phyloP scores from a whole-genome alignment of 1,140 invertebrate species.

The Achatina immaculata region DNA sequence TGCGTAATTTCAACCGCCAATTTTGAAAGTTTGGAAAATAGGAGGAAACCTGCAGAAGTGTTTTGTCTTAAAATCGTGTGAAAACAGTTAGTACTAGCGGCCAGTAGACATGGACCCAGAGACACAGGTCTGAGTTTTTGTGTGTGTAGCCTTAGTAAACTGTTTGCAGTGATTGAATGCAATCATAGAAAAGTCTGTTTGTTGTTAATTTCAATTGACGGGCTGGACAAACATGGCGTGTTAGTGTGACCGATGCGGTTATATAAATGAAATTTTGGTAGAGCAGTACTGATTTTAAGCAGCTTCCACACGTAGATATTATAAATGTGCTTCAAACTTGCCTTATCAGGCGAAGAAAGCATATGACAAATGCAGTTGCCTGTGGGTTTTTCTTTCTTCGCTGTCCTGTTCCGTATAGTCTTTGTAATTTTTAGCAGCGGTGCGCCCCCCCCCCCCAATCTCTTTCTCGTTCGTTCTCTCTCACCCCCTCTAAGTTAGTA shows the following conservation, averaged over 20 bases:
- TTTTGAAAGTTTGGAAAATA: conserved; percentile 32
- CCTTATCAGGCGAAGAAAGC: too few species aligned
- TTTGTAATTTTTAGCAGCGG: too few species aligned
- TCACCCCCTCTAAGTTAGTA: too few species aligned
- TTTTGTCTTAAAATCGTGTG: neutral
- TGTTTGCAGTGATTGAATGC: neutral
- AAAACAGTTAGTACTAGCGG: neutral
- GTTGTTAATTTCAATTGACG: neutral
- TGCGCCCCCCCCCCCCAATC: too few species aligned
- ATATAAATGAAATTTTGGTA: neutral
- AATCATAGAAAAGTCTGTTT: neutral
- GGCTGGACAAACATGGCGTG: neutral
- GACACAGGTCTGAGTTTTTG: conserved; percentile 3
- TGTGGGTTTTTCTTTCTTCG: too few species aligned
- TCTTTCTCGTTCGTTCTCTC: too few species aligned
- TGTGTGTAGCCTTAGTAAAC: neutral
- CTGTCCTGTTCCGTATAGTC: too few species aligned
- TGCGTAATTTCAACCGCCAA: conserved; percentile 47
- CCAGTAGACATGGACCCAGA: conserved; percentile 3
- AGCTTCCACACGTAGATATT: neutral
- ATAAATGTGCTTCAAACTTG: too few species aligned
- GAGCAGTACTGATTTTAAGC: neutral
- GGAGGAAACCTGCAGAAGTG: neutral
- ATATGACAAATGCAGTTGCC: too few species aligned
- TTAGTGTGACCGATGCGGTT: neutral